Evolutionary conservation across 2,888 invertebrate genomes (phyloP).

Genomic region (Agonopterix subpropinquella): DNA sequence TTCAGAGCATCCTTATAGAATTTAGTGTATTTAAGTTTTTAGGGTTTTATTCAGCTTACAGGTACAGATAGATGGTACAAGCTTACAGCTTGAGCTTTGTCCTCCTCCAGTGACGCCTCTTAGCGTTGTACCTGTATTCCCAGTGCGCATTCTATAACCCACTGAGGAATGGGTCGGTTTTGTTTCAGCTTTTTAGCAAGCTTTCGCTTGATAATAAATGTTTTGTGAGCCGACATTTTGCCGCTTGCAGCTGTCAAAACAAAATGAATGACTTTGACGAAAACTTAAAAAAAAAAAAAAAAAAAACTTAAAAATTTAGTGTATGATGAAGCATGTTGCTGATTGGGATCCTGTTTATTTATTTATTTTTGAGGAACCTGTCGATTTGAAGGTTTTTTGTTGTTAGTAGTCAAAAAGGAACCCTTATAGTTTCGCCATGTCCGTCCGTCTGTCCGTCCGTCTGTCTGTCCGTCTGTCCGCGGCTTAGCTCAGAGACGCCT

Average conservation of each 20-base stretch:
- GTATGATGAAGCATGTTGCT: no score
- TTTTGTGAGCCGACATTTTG: slow-evolving; percentile 95
- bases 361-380: no score
- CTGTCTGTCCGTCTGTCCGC: no score
- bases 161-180: slow-evolving; percentile 99
- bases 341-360: no score
- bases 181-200: slow-evolving; percentile 98
- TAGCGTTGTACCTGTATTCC: slow-evolving; percentile 98
- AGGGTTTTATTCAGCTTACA: slow-evolving; percentile 53
- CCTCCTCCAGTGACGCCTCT: slow-evolving; percentile 99
- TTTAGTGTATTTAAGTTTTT: slow-evolving; percentile 10
- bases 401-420: no score
- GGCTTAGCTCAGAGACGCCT: no score
- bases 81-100: slow-evolving; percentile 98
- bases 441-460: no score
- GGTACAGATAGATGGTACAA: slow-evolving; percentile 32
- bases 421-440: no score
- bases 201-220: slow-evolving; percentile 98
- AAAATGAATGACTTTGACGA: slow-evolving; percentile 56
- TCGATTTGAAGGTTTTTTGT: no score
- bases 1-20: no score
- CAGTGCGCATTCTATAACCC: slow-evolving; percentile 99
- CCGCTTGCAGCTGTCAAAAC: slow-evolving; percentile 49
- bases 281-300: no score
- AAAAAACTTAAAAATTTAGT: no score